Percentiles rank a stretch among this genome's conserved stretches.
These are phyloP conservation scores for Cistogaster globosa DNA, from an alignment of 2,888 invertebrate genomes.

Conservation along the genomic window DNA sequence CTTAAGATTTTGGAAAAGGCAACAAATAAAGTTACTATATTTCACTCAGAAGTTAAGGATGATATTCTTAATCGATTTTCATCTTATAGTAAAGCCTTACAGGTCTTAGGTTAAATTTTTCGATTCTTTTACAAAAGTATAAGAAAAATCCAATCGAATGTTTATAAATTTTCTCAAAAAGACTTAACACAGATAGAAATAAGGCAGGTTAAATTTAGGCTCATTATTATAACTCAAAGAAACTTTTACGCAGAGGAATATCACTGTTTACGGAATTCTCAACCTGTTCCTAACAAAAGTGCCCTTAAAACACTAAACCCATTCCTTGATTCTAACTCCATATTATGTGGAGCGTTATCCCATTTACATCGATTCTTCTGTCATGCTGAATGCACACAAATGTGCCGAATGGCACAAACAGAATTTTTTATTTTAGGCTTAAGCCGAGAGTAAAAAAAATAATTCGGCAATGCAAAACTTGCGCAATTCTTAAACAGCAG, in stretches of 20 bases:
- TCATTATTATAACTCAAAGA: constrained; percentile 11
- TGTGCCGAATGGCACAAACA: constrained; percentile 9
- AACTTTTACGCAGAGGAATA: constrained; percentile 13
- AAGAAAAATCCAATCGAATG: too few species aligned
- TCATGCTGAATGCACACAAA: too few species aligned
- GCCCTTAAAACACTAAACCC: neutral
- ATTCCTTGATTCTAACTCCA: constrained; percentile 3
- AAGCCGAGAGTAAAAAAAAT: constrained; percentile 4
- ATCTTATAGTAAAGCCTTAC: neutral
- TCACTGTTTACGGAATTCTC: neutral
- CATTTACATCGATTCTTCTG: too few species aligned
- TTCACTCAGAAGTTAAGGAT: neutral
- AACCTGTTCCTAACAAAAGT: constrained; percentile 7
- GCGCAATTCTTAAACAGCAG: constrained; percentile 21
- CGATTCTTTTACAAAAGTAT: neutral
- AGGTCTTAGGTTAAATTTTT: constrained; percentile 9
- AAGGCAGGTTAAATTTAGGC: neutral
- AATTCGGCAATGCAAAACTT: neutral
- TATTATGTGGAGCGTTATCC: neutral
- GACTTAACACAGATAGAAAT: neutral
- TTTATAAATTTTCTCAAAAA: too few species aligned
- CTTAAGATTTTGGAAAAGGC: neutral
- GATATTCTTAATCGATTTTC: constrained; percentile 11
- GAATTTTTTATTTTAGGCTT: neutral
- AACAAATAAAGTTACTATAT: neutral